Conservation (phyloP, 2,113 vertebrate genomes). For the Sterna hirundo region DNA sequence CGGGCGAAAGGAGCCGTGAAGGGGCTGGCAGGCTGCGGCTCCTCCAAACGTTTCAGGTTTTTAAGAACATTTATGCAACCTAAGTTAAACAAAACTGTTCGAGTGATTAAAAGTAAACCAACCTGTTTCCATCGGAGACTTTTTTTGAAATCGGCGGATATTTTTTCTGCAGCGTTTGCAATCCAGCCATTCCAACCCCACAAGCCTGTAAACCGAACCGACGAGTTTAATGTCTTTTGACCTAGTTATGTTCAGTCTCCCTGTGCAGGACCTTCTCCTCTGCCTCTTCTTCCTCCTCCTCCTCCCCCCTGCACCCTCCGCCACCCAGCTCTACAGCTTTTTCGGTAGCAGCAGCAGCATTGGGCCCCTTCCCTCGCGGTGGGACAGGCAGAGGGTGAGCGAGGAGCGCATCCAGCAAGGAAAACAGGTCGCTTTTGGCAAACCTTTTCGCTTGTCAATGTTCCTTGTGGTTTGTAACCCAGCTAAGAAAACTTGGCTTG, state of each 20-base stretch:
- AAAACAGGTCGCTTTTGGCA: neutral
- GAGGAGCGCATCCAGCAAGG: neutral
- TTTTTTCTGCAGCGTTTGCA: slow-evolving; percentile 36
- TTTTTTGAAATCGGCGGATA: neutral
- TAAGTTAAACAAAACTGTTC: neutral
- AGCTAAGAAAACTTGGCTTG: neutral
- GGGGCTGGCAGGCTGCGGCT: neutral
- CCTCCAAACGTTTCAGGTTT: neutral
- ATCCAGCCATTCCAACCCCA: neutral
- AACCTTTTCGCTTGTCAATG: neutral
- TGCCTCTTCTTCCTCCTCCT: neutral
- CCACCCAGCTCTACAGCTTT: neutral
- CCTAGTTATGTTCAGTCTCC: neutral
- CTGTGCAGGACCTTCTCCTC: neutral
- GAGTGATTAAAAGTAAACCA: slow-evolving; percentile 26
- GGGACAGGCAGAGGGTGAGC: neutral
- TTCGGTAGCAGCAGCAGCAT: neutral
- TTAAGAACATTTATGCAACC: slow-evolving; percentile 1
- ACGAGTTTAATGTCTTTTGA: neutral
- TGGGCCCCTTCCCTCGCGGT: neutral
- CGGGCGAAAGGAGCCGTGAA: rapidly evolving
- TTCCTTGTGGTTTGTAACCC: neutral
- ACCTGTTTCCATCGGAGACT: neutral
- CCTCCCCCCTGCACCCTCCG: neutral
- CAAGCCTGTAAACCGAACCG: neutral